Evolutionary conservation across 2,888 invertebrate genomes (phyloP).

Genomic region (Hydriomena furcata): DNA sequence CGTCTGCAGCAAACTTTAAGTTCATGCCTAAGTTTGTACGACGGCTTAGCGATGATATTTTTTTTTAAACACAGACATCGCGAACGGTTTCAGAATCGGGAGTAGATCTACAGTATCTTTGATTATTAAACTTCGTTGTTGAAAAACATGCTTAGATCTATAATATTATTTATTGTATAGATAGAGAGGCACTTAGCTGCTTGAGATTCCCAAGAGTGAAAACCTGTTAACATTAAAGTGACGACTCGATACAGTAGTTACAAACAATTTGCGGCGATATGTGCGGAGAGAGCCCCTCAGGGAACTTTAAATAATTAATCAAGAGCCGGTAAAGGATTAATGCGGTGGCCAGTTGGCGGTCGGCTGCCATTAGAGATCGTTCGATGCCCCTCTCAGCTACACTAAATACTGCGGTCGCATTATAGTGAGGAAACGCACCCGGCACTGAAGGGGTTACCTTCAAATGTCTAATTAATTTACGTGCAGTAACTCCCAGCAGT

Average conservation of each 20-base stretch:
- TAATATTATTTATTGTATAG: background rate
- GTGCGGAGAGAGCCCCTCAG: conserved; percentile 56
- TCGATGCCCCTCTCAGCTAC: conserved; percentile 63
- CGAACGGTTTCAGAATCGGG: no score
- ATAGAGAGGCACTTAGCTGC: conserved; percentile 7
- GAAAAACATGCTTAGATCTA: no score
- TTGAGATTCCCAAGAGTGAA: conserved; percentile 15
- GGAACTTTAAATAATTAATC: conserved; percentile 82
- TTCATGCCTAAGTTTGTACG: no score
- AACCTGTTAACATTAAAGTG: conserved; percentile 27
- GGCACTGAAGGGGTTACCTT: conserved; percentile 41
- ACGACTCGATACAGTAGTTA: conserved; percentile 41
- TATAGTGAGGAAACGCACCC: conserved; percentile 50
- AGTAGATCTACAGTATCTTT: no score
- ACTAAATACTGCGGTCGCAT: conserved; percentile 76
- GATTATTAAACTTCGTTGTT: no score
- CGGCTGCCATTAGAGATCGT: conserved; percentile 78
- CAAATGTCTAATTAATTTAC: conserved; percentile 43
- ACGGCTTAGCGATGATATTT: no score
- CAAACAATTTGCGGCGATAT: conserved; percentile 58
- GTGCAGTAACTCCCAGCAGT: conserved; percentile 19
- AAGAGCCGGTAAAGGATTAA: conserved; percentile 80
- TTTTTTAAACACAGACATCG: no score
- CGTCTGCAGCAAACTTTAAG: no score
- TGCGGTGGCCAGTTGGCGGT: conserved; percentile 81